Conservation (phyloP, 2,113 vertebrate genomes). For the Eurypyga helias region DNA sequence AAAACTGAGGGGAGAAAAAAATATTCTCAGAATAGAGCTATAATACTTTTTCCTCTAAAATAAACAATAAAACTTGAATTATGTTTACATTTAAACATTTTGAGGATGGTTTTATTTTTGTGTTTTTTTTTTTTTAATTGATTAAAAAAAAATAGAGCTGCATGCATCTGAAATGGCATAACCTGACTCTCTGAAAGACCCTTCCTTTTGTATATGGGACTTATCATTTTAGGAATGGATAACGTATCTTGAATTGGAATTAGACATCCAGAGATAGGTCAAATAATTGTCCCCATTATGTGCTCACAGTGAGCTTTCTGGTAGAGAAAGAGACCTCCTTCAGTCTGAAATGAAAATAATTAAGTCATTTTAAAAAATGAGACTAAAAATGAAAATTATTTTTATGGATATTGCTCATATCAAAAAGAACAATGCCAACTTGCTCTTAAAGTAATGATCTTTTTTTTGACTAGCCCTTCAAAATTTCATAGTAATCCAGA, state of each 20-base stretch:
- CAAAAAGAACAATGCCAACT: not conserved
- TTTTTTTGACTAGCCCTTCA: not conserved
- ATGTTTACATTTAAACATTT: not conserved
- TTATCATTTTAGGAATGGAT: not conserved
- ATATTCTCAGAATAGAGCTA: not conserved
- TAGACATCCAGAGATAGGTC: not conserved
- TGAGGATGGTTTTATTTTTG: not conserved
- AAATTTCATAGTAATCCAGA: not conserved
- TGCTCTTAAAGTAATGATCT: not conserved
- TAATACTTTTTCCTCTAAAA: not conserved
- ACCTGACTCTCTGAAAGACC: not conserved
- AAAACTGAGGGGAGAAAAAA: not conserved
- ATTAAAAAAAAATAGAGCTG: fast-evolving
- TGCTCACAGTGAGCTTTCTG: not conserved
- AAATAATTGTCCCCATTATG: not conserved
- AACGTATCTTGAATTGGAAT: not conserved
- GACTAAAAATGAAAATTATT: not conserved
- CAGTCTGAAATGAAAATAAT: not conserved
- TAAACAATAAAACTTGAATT: not conserved
- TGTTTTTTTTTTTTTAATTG: not conserved
- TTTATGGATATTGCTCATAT: not conserved
- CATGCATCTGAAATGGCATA: not conserved
- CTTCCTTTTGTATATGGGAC: not conserved
- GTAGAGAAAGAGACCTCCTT: not conserved
- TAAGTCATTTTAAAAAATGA: not conserved